phyloP scores from a whole-genome alignment of 2,113 vertebrate species.

The Lipotes vexillifer region DNA sequence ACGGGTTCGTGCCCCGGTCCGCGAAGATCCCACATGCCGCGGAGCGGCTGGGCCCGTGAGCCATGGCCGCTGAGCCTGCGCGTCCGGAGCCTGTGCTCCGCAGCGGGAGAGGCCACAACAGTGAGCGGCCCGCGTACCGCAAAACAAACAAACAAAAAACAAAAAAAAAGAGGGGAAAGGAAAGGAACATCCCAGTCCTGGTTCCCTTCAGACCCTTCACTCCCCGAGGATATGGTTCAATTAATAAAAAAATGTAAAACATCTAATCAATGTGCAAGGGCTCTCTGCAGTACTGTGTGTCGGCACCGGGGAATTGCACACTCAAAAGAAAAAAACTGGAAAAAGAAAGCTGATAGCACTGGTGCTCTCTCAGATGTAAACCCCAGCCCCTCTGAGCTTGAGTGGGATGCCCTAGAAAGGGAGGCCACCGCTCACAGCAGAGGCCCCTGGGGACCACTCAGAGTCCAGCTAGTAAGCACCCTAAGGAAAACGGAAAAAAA shows the following conservation, averaged over 20 bases:
- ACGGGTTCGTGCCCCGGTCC: too few species aligned
- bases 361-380: neutral
- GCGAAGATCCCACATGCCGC: too few species aligned
- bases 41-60: too few species aligned
- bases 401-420: neutral
- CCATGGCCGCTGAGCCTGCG: too few species aligned
- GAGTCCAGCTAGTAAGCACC: neutral
- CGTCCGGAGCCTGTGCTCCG: too few species aligned
- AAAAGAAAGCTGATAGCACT: too few species aligned
- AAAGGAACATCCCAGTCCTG: neutral
- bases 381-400: neutral
- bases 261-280: neutral
- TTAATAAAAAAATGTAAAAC: neutral
- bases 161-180: neutral
- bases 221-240: neutral
- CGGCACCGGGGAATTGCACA: neutral
- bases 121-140: too few species aligned
- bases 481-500: neutral
- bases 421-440: neutral
- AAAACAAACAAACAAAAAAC: too few species aligned
- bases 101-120: fast-evolving
- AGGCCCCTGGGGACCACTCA: neutral
- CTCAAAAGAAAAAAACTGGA: neutral
- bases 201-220: neutral
- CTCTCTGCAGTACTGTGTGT: neutral